Conservation (phyloP, 2,888 invertebrate species). For the Drosophila algonquin region DNA sequence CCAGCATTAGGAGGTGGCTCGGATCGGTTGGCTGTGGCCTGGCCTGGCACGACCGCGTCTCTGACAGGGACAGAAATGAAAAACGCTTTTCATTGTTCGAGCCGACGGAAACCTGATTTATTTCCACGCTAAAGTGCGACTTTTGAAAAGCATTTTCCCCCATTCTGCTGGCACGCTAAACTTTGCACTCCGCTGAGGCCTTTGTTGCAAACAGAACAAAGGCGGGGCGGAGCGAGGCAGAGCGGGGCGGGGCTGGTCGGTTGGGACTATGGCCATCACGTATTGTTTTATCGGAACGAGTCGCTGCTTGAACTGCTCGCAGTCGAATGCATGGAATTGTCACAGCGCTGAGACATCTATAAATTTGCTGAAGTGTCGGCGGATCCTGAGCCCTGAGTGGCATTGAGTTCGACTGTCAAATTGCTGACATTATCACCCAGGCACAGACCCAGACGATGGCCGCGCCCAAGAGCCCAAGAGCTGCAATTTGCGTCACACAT, state of each 20-base stretch:
- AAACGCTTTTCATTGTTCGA: conserved; percentile 42
- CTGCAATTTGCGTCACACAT: conserved; percentile 20
- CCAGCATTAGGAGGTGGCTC: conserved; percentile 20
- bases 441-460: neutral
- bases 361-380: conserved; percentile 40
- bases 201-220: conserved; percentile 33
- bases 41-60: conserved; percentile 22
- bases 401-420: conserved; percentile 31
- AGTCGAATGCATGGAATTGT: conserved; percentile 29
- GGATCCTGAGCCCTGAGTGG: conserved; percentile 34
- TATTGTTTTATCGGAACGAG: conserved; percentile 38
- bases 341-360: conserved; percentile 35
- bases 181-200: conserved; percentile 53
- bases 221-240: conserved; percentile 25
- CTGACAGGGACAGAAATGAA: conserved; percentile 13
- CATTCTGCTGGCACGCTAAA: conserved; percentile 44
- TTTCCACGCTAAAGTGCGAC: conserved; percentile 55
- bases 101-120: conserved; percentile 28
- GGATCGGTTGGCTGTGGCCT: conserved; percentile 1
- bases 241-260: neutral
- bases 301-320: neutral
- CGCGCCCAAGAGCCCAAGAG: neutral
- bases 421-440: conserved; percentile 18
- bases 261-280: conserved; percentile 31
- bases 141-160: conserved; percentile 11